Conservation (phyloP, 53 echinoderm and acorn worm species). For the Echinarachnius parma region DNA sequence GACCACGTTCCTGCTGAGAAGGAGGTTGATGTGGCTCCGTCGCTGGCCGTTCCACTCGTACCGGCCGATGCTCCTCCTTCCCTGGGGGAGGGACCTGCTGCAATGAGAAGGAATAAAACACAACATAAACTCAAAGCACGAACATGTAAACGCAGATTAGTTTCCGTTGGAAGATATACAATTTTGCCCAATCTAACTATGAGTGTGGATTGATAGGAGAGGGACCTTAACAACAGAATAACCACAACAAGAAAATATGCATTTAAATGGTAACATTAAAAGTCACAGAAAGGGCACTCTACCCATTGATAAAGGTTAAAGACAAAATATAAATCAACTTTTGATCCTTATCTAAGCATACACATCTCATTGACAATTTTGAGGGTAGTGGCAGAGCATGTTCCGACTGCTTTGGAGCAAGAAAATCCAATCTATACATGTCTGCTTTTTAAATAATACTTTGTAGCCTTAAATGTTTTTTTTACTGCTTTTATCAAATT, state of each 20-base stretch:
- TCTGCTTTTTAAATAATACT: too few relatives aligned
- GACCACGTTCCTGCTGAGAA: conserved; percentile 67
- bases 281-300: not conserved
- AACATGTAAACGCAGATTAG: too few relatives aligned
- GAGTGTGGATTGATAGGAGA: too few relatives aligned
- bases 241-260: not conserved
- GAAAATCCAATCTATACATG: too few relatives aligned
- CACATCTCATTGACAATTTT: not conserved
- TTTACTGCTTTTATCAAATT: too few relatives aligned
- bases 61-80: conserved; percentile 44
- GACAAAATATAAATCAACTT: not conserved
- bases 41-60: conserved; percentile 15
- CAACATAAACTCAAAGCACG: too few relatives aligned
- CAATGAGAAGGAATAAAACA: not conserved
- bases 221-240: too few relatives aligned
- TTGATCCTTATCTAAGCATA: not conserved
- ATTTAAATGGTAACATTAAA: not conserved
- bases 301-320: not conserved
- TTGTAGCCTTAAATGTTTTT: too few relatives aligned
- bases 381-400: too few relatives aligned
- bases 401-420: too few relatives aligned
- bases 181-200: too few relatives aligned
- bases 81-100: conserved; percentile 9
- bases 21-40: conserved; percentile 16
- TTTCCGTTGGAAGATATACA: too few relatives aligned